phyloP scores from a whole-genome alignment of 2,888 invertebrate genomes.

The Chesias legatella region DNA sequence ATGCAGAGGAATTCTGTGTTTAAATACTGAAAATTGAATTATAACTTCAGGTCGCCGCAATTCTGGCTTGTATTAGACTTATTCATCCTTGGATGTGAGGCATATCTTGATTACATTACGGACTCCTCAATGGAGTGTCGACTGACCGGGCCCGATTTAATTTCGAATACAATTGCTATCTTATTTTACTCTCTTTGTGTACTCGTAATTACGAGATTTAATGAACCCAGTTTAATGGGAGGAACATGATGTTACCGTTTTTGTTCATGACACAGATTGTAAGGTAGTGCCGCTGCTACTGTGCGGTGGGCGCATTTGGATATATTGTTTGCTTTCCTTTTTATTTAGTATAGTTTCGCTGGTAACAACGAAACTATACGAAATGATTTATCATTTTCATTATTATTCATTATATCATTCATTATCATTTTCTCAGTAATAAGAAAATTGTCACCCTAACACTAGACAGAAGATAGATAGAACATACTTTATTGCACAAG shows the following conservation, averaged over 20 bases:
- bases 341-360: no score
- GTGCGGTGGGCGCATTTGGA: constrained; percentile 26
- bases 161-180: constrained; percentile 51
- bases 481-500: no score
- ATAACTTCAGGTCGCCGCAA: no score
- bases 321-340: constrained; percentile 16
- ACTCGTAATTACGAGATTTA: constrained; percentile 47
- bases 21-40: no score
- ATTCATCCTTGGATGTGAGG: neutral
- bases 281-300: constrained; percentile 20
- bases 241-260: constrained; percentile 38
- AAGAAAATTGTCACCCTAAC: no score
- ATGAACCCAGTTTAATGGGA: constrained; percentile 52
- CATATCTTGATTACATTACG: constrained; percentile 62
- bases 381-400: no score
- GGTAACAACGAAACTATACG: no score
- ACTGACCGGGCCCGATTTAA: constrained; percentile 54
- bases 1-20: no score
- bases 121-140: constrained; percentile 53
- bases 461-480: no score
- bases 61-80: no score
- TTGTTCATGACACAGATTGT: constrained; percentile 11
- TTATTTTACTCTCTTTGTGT: constrained; percentile 48
- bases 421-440: no score
- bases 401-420: no score